phyloP scores from a whole-genome alignment of 30 jellyfish, hydroid and myxozoan species.

The Aurelia coerulea region DNA sequence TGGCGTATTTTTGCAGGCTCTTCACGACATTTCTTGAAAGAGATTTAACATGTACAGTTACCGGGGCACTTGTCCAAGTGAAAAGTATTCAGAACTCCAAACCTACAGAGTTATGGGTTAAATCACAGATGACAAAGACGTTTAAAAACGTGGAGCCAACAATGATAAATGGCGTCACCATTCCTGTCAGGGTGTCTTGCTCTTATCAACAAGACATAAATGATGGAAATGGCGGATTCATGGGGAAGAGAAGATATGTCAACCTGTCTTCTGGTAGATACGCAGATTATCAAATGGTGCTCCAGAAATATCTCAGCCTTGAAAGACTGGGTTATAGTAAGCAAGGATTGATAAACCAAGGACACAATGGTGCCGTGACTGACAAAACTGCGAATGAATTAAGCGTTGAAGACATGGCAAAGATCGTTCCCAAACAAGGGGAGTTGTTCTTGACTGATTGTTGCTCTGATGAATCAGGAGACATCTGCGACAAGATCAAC shows the following conservation, averaged over 20 bases:
- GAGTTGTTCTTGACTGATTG: background rate
- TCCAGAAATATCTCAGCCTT: constrained; percentile 12
- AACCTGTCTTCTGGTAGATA: constrained; percentile 43
- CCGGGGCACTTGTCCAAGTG: constrained; percentile 27
- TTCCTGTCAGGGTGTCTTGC: background rate
- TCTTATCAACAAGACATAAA: background rate
- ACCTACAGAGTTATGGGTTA: background rate
- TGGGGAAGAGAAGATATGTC: constrained; percentile 4
- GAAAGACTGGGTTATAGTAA: constrained; percentile 28
- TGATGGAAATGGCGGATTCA: background rate
- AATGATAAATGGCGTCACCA: background rate
- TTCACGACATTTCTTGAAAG: constrained; percentile 49
- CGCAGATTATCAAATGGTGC: background rate
- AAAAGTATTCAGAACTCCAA: background rate
- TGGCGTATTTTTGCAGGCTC: background rate
- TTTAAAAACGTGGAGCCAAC: background rate
- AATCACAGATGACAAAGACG: constrained; percentile 12
- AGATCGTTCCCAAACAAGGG: background rate
- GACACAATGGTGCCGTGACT: background rate
- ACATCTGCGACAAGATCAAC: background rate
- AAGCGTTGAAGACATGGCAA: background rate
- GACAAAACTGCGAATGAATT: background rate
- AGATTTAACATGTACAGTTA: constrained; percentile 4
- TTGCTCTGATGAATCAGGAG: background rate
- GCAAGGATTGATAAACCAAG: too few species aligned